A percentile compares a stretch with the other conserved stretches of the same genome.
Evolutionary conservation across 2,113 vertebrate species (phyloP).

Genomic region (Epinephelus cyanopodus): DNA sequence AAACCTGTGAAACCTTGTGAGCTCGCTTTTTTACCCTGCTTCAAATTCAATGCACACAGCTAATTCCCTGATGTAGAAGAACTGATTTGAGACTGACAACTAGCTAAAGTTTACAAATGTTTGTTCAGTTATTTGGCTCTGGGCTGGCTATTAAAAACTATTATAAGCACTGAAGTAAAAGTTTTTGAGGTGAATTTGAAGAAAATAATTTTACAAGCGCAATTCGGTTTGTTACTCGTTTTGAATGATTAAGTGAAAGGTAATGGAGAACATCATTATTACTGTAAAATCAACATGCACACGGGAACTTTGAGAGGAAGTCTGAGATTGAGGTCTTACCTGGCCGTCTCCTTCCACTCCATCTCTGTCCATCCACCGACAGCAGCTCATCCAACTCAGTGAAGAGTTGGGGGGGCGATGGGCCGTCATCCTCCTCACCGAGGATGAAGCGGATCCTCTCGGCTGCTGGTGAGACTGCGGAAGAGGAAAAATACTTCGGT

Average conservation of each 20-base stretch:
- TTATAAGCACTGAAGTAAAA: background rate
- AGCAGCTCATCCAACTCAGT: constrained; percentile 97
- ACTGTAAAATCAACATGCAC: background rate
- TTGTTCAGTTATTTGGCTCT: background rate
- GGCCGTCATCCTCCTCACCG: constrained; percentile 96
- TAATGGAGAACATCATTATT: rapidly evolving
- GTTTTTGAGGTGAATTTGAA: background rate
- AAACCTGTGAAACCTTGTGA: constrained; percentile 17
- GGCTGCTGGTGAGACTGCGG: constrained; percentile 94
- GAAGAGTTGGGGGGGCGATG: constrained; percentile 95
- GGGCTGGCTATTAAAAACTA: background rate
- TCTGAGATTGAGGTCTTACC: constrained; percentile 82
- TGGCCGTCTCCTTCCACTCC: constrained; percentile 99
- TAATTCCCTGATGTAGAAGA: background rate
- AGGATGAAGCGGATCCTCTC: constrained; percentile 98
- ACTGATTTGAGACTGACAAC: background rate
- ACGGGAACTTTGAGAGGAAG: background rate
- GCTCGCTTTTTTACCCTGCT: background rate
- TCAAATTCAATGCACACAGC: background rate
- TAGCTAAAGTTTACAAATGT: background rate
- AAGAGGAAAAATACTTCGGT: constrained; percentile 93
- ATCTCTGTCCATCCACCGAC: constrained; percentile 95
- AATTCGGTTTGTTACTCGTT: background rate
- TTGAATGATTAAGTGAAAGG: background rate
- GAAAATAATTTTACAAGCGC: too few species aligned